Evolutionary conservation across 2,113 vertebrate genomes (phyloP).

Genomic region (Hipposideros armiger): DNA sequence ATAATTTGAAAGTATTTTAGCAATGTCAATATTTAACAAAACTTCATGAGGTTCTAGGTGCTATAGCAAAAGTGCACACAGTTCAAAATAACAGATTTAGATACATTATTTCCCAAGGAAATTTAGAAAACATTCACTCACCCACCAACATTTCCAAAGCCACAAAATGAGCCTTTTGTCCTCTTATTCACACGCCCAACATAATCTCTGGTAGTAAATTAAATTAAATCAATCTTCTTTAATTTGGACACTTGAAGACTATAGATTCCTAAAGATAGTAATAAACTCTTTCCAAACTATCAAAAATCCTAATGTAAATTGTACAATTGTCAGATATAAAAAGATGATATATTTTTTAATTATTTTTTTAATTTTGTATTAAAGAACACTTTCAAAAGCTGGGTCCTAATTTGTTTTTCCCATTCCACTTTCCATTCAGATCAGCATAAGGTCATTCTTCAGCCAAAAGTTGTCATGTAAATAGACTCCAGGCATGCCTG

Average conservation of each 20-base stretch:
- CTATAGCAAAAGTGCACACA: background rate
- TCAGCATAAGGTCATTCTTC: conserved; percentile 12
- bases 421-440: conserved; percentile 66
- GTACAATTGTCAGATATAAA: background rate
- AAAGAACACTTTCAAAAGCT: conserved; percentile 12
- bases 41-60: background rate
- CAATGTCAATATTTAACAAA: conserved; percentile 9
- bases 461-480: conserved; percentile 75
- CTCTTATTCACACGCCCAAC: background rate
- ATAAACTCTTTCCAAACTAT: background rate
- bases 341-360: background rate
- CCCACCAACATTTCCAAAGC: background rate
- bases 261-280: background rate
- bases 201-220: background rate
- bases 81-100: background rate
- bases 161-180: background rate
- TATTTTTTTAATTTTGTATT: background rate
- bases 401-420: conserved; percentile 53
- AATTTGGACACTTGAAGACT: background rate
- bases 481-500: conserved; percentile 73
- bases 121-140: background rate
- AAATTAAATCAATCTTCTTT: background rate
- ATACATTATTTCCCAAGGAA: background rate
- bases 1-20: background rate
- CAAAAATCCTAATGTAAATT: background rate